Percentiles rank a stretch among this genome's conserved stretches.
Evolutionary conservation across 2,888 invertebrate species (phyloP).

Genomic region (Oligia strigilis): DNA sequence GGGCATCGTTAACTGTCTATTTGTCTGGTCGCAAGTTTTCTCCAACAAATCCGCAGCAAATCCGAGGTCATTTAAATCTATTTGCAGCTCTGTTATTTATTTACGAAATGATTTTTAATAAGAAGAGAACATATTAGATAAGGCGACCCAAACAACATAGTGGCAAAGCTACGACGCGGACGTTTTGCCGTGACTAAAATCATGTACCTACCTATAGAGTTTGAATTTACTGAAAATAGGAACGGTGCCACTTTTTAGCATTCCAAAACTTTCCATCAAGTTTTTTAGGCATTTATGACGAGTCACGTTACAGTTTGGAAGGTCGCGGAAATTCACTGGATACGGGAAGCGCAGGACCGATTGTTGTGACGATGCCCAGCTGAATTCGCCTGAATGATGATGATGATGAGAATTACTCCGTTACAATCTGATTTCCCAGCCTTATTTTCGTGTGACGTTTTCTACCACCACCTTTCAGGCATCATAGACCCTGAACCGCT

Average conservation of each 20-base stretch:
- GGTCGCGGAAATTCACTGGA: no score
- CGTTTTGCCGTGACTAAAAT: background rate
- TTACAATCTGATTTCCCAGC: background rate
- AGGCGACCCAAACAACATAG: background rate
- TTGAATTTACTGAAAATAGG: conserved; percentile 3
- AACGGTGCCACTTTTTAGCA: background rate
- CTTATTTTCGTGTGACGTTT: background rate
- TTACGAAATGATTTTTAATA: conserved; percentile 6
- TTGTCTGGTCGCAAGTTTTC: conserved; percentile 9
- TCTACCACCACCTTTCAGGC: background rate
- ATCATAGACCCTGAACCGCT: background rate
- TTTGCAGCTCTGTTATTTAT: conserved; percentile 28
- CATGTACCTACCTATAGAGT: background rate
- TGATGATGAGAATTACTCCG: no score
- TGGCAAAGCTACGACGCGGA: background rate
- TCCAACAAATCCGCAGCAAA: background rate
- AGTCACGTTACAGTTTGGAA: background rate
- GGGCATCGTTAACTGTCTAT: conserved; percentile 1
- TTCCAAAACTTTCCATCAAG: background rate
- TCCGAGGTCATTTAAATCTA: conserved; percentile 13
- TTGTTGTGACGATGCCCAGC: background rate
- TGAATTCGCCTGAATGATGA: background rate
- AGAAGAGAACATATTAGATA: conserved; percentile 30
- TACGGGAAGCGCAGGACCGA: background rate
- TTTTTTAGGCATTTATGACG: background rate